phyloP scores from a whole-genome alignment of 2,888 invertebrate genomes.

The Allolobophora icterica region DNA sequence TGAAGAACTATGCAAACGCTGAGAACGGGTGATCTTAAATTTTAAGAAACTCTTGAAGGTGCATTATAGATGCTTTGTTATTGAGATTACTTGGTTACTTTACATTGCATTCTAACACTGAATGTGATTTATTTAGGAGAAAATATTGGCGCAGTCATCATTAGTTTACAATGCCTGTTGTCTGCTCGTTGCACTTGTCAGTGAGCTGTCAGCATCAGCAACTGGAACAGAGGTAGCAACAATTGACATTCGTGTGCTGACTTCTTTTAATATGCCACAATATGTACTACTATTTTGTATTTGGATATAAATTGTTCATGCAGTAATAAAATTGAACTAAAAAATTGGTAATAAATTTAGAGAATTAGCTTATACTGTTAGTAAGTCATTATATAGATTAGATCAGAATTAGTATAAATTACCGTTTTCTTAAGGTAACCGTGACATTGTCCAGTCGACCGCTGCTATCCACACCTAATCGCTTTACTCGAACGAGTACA shows the following conservation, averaged over 20 bases:
- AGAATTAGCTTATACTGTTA: background rate
- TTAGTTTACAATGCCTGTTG: constrained; percentile 68
- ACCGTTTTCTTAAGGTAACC: constrained; percentile 70
- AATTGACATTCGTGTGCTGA: background rate
- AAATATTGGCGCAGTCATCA: constrained; percentile 65
- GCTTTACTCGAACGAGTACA: constrained; percentile 88
- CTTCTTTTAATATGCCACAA: background rate
- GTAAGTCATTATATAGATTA: background rate
- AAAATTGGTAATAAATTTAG: background rate
- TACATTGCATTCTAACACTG: background rate
- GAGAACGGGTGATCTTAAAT: background rate
- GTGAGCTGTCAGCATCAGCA: constrained; percentile 80
- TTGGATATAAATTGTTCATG: background rate
- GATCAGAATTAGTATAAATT: background rate
- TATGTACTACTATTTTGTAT: background rate
- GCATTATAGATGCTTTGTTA: background rate
- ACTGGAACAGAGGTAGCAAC: constrained; percentile 73
- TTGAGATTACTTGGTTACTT: background rate
- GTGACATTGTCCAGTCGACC: constrained; percentile 79
- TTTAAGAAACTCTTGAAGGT: background rate
- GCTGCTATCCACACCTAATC: constrained; percentile 82
- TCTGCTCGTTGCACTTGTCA: constrained; percentile 79
- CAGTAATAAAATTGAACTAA: background rate
- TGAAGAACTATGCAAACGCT: background rate
- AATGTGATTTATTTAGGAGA: constrained; percentile 41